Conservation (phyloP, 1,140 invertebrate genomes). For the Coenobita brevimanus region DNA sequence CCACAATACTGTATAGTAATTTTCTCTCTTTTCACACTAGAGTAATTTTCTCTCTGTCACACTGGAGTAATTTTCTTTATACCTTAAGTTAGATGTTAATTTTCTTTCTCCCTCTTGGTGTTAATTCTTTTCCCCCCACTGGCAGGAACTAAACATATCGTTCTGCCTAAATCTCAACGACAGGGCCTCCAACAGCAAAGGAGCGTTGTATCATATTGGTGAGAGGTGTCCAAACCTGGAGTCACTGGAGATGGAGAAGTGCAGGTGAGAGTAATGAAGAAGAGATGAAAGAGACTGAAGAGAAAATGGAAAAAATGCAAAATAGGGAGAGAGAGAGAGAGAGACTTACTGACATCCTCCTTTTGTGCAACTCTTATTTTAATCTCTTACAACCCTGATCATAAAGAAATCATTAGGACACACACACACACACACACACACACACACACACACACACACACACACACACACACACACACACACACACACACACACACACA, state of each 20-base stretch:
- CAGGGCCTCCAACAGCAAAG: neutral
- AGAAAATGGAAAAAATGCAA: neutral
- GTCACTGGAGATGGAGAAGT: conserved; percentile 27
- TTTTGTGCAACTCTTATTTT: neutral
- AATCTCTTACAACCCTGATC: too few species aligned
- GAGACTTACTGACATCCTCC: too few species aligned
- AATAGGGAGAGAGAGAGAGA: neutral
- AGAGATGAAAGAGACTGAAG: neutral
- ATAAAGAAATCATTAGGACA: too few species aligned
- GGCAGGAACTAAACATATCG: neutral
- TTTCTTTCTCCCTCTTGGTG: neutral
- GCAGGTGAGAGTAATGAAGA: neutral
- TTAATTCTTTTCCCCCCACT: neutral
- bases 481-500: too few species aligned
- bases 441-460: too few species aligned
- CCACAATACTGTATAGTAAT: too few species aligned
- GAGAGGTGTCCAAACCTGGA: conserved; percentile 11
- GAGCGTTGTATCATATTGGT: neutral
- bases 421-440: too few species aligned
- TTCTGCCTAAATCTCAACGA: neutral
- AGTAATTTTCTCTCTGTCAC: too few species aligned
- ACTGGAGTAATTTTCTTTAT: too few species aligned
- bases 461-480: too few species aligned
- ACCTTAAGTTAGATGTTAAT: neutral
- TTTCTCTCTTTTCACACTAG: too few species aligned